These are phyloP conservation scores for Lanistes nyassanus DNA, from an alignment of 1,140 invertebrate genomes.

Conservation along the genomic window DNA sequence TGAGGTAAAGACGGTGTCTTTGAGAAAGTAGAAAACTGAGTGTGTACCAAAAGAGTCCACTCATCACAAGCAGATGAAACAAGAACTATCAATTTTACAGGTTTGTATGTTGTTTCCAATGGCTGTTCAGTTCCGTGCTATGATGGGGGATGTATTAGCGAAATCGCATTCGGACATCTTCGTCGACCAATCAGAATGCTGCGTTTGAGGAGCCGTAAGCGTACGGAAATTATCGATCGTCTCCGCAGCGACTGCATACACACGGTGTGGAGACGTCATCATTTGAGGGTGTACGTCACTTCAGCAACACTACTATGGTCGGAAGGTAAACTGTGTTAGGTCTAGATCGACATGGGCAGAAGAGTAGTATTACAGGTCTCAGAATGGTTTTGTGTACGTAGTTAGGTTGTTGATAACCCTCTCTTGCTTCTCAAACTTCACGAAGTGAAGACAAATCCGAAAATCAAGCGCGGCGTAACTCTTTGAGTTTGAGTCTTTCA, in stretches of 20 bases:
- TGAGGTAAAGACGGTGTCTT: conserved; percentile 1
- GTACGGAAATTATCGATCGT: conserved; percentile 33
- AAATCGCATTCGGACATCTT: conserved; percentile 28
- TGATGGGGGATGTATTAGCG: conserved; percentile 27
- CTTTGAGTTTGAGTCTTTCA: no score
- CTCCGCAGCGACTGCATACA: conserved; percentile 31
- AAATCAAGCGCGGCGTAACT: no score
- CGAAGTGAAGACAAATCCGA: background rate
- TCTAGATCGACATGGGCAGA: no score
- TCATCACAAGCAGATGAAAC: conserved; percentile 20
- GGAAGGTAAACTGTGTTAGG: background rate
- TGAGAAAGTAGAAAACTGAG: conserved; percentile 11
- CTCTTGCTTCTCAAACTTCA: background rate
- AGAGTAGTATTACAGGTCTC: no score
- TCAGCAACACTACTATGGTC: background rate
- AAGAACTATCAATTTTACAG: conserved; percentile 24
- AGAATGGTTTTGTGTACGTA: background rate
- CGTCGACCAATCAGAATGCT: conserved; percentile 37
- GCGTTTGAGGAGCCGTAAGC: conserved; percentile 2
- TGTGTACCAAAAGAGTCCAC: conserved; percentile 17
- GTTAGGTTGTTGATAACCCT: background rate
- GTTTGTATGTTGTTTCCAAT: conserved; percentile 36
- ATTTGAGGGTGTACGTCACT: background rate
- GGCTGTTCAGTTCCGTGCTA: conserved; percentile 37
- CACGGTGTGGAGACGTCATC: conserved; percentile 18